Percentiles rank a stretch among this genome's conserved stretches.
Evolutionary conservation across 2,113 vertebrate genomes (phyloP).

Genomic region (Phycodurus eques): DNA sequence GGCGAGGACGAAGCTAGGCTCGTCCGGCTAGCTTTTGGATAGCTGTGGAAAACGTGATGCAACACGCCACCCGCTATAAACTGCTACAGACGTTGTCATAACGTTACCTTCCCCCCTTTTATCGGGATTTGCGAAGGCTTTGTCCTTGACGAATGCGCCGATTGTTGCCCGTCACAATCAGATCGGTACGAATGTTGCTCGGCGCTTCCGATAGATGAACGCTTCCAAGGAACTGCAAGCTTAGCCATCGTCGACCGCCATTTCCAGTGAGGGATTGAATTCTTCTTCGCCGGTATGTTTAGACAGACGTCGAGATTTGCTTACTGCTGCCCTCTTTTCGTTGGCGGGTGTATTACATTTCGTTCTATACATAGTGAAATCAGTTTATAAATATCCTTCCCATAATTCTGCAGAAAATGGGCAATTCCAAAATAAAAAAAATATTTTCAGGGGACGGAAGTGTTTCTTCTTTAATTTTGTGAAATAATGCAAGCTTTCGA

Average conservation of each 20-base stretch:
- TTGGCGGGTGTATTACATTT: not conserved
- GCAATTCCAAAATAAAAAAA: too few species aligned
- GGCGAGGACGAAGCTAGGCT: not conserved
- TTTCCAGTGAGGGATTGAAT: constrained; percentile 34
- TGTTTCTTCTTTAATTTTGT: too few species aligned
- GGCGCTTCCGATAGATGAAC: constrained; percentile 1
- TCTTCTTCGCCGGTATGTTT: not conserved
- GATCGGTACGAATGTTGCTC: constrained; percentile 4
- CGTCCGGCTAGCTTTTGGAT: not conserved
- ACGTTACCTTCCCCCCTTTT: constrained; percentile 48
- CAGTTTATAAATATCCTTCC: too few species aligned
- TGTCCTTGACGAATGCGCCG: constrained; percentile 16
- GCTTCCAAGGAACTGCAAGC: constrained; percentile 23
- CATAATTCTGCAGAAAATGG: too few species aligned
- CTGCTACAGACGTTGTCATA: constrained; percentile 22
- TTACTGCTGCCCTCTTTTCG: constrained; percentile 22
- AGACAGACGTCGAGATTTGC: not conserved
- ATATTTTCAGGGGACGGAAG: too few species aligned
- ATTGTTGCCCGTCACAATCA: constrained; percentile 53
- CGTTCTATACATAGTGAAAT: not conserved
- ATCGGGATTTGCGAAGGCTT: constrained; percentile 34
- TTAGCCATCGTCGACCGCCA: constrained; percentile 44
- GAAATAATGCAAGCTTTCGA: too few species aligned
- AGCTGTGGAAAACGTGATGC: constrained; percentile 54
- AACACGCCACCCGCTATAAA: constrained; percentile 39